phyloP scores from a whole-genome alignment of 2,113 vertebrate species.

The Empidonax alnorum region DNA sequence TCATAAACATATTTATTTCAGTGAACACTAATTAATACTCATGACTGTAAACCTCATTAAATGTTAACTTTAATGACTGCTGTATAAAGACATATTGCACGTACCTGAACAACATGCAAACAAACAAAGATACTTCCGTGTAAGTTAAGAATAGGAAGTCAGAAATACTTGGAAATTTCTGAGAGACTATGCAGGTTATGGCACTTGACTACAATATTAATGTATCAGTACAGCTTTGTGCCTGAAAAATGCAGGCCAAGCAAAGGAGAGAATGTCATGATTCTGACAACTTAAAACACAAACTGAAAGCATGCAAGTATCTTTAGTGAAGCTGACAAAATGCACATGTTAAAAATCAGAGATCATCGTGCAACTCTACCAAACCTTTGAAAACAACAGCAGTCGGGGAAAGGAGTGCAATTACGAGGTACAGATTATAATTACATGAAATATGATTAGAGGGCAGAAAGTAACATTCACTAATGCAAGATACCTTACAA shows the following conservation, averaged over 20 bases:
- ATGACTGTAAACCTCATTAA: not conserved
- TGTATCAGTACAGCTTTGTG: not conserved
- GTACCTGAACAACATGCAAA: not conserved
- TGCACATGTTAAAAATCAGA: not conserved
- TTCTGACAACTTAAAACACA: conserved; percentile 6
- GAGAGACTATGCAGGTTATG: not conserved
- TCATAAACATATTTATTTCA: not conserved
- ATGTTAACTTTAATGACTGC: not conserved
- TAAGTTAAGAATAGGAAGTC: not conserved
- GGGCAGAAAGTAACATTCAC: not conserved
- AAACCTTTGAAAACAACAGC: not conserved
- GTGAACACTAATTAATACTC: not conserved
- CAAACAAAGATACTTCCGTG: not conserved
- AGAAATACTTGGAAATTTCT: not conserved
- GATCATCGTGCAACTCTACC: rapidly evolving
- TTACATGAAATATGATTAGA: conserved; percentile 22
- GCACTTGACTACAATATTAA: not conserved
- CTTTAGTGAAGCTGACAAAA: not conserved
- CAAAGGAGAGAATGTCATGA: not conserved
- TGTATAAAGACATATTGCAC: not conserved
- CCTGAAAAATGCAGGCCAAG: not conserved
- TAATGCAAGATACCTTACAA: not conserved
- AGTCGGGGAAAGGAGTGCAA: not conserved
- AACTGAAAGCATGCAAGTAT: not conserved
- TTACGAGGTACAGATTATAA: not conserved